phyloP scores from a whole-genome alignment of 2,113 vertebrate species.

The Sorex araneus region DNA sequence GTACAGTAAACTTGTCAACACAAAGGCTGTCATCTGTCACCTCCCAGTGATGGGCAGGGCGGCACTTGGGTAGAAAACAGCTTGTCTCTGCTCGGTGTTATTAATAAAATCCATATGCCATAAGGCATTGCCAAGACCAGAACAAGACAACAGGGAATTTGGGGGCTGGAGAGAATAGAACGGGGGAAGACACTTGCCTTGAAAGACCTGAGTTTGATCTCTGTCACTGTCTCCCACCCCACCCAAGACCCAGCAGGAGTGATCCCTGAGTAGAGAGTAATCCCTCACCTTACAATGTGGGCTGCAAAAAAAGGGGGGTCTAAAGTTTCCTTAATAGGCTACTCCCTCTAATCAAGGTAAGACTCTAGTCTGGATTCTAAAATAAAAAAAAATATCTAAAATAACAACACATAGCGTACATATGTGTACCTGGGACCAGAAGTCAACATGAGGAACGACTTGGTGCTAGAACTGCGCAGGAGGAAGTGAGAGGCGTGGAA shows the following conservation, averaged over 20 bases:
- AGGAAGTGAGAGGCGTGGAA: too few relatives aligned
- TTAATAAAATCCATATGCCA: slow-evolving; percentile 60
- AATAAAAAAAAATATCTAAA: slow-evolving; percentile 43
- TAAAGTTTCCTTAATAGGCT: background rate
- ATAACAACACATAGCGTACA: too few relatives aligned
- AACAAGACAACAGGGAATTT: background rate
- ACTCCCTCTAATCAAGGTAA: background rate
- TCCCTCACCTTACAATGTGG: too few relatives aligned
- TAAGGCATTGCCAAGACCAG: slow-evolving; percentile 26
- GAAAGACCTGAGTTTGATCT: background rate
- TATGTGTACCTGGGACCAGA: too few relatives aligned
- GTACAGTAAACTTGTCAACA: slow-evolving; percentile 77
- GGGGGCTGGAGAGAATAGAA: background rate
- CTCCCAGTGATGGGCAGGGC: slow-evolving; percentile 70
- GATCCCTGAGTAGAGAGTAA: too few relatives aligned
- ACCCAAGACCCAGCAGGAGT: too few relatives aligned
- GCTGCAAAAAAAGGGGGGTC: background rate
- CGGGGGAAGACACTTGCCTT: too few relatives aligned
- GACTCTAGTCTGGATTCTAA: slow-evolving; percentile 4
- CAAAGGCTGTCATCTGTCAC: slow-evolving; percentile 79
- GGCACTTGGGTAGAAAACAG: slow-evolving; percentile 75
- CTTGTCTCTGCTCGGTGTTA: slow-evolving; percentile 65
- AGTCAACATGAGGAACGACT: too few relatives aligned
- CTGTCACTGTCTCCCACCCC: background rate
- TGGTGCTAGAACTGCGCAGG: too few relatives aligned